These are phyloP conservation scores for Aeoliscus strigatus DNA, from an alignment of 2,797 vertebrate genomes.

Conservation along the genomic window DNA sequence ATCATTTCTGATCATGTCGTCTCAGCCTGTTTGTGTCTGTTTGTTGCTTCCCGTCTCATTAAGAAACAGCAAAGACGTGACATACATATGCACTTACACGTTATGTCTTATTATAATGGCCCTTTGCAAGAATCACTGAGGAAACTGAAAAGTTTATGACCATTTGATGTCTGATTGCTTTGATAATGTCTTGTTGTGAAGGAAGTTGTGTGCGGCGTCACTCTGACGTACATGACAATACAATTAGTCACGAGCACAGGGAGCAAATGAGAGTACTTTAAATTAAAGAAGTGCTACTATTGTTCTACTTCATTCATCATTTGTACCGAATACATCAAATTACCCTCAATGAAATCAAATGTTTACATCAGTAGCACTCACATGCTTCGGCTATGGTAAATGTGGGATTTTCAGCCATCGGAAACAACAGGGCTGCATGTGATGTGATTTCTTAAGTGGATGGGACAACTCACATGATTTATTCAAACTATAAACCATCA, in stretches of 20 bases:
- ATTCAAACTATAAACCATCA: slow-evolving; percentile 33
- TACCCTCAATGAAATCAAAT: slow-evolving; percentile 34
- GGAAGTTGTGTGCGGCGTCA: slow-evolving; percentile 3
- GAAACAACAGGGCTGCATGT: slow-evolving; percentile 6
- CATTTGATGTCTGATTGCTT: slow-evolving; percentile 25
- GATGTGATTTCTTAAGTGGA: slow-evolving; percentile 16
- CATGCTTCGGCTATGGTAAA: no score
- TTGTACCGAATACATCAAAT: slow-evolving; percentile 38
- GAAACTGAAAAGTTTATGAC: slow-evolving; percentile 4
- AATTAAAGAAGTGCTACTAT: slow-evolving; percentile 29
- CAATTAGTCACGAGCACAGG: slow-evolving; percentile 17
- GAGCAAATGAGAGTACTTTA: slow-evolving; percentile 18
- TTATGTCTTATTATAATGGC: slow-evolving; percentile 9
- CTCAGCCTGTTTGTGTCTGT: no score
- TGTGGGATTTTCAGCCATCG: slow-evolving; percentile 14
- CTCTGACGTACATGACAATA: slow-evolving; percentile 9
- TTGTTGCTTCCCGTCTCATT: no score
- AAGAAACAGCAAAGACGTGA: no score
- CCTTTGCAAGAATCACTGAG: slow-evolving; percentile 16
- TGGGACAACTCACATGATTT: slow-evolving; percentile 21
- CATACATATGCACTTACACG: slow-evolving; percentile 6
- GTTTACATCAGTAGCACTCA: no score
- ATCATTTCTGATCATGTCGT: no score
- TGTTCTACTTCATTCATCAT: slow-evolving; percentile 22
- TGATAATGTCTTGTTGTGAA: slow-evolving; percentile 16